Percentiles rank a stretch among this genome's conserved stretches.
phyloP scores from a whole-genome alignment of 2,113 vertebrate species.

The Saimiri boliviensis region DNA sequence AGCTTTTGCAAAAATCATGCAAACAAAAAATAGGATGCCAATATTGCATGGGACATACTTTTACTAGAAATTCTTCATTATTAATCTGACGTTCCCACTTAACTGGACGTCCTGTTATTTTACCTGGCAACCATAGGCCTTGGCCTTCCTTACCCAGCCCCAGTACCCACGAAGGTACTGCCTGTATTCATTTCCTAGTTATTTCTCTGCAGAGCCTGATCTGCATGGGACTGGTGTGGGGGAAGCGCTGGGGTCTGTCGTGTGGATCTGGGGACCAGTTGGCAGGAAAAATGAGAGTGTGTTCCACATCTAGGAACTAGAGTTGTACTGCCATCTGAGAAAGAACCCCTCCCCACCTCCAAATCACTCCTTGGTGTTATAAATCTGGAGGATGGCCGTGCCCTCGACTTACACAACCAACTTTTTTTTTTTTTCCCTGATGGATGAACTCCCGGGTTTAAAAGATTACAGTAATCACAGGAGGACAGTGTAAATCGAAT shows the following conservation, averaged over 20 bases:
- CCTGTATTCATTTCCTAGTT: neutral
- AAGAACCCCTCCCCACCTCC: neutral
- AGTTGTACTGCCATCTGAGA: neutral
- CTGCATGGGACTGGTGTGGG: rapidly evolving
- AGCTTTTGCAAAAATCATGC: neutral
- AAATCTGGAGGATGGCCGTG: slow-evolving; percentile 78
- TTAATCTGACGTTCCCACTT: neutral
- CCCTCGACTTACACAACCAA: slow-evolving; percentile 76
- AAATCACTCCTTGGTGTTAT: slow-evolving; percentile 50
- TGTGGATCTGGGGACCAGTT: neutral
- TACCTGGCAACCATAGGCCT: neutral
- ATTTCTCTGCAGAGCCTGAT: rapidly evolving
- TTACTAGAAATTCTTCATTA: neutral
- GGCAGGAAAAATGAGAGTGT: rapidly evolving
- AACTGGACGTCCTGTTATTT: neutral
- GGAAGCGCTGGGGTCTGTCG: neutral
- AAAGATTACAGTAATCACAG: slow-evolving; percentile 93
- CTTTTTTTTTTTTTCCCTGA: slow-evolving; percentile 82
- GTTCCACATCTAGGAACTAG: neutral
- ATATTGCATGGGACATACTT: neutral
- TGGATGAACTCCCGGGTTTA: slow-evolving; percentile 83
- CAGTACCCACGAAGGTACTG: rapidly evolving
- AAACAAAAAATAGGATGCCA: neutral
- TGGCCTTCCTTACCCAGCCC: neutral
- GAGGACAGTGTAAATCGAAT: slow-evolving; percentile 89